phyloP scores from a whole-genome alignment of 2,888 invertebrate genomes.

The Tetranychus piercei region DNA sequence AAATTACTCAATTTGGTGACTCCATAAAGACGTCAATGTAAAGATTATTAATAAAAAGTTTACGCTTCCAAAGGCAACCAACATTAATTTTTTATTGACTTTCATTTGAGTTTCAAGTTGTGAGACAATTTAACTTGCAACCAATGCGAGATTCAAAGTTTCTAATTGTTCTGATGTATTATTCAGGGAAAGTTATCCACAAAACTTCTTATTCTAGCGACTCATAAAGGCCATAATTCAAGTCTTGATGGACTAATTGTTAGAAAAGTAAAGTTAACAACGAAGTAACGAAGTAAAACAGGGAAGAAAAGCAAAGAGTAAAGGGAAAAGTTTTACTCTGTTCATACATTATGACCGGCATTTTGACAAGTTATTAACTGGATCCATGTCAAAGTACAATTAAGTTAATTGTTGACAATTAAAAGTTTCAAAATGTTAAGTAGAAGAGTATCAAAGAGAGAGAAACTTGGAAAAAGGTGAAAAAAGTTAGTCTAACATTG shows the following conservation, averaged over 20 bases:
- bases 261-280: background rate
- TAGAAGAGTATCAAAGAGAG: background rate
- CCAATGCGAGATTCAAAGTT: no score
- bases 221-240: background rate
- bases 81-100: no score
- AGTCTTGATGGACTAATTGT: background rate
- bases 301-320: no score
- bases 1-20: background rate
- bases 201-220: background rate
- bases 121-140: no score
- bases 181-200: background rate
- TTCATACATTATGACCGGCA: background rate
- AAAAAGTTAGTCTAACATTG: background rate
- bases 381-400: constrained; percentile 1
- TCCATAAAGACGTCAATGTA: background rate
- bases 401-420: constrained; percentile 1
- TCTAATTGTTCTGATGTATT: background rate
- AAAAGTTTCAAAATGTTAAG: background rate
- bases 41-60: no score
- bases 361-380: background rate
- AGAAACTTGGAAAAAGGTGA: background rate
- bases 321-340: background rate
- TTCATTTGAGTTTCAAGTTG: no score
- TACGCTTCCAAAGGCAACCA: no score
- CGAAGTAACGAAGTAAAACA: no score